Conservation (phyloP, 2,888 invertebrate genomes). For the Steinernema hermaphroditum region DNA sequence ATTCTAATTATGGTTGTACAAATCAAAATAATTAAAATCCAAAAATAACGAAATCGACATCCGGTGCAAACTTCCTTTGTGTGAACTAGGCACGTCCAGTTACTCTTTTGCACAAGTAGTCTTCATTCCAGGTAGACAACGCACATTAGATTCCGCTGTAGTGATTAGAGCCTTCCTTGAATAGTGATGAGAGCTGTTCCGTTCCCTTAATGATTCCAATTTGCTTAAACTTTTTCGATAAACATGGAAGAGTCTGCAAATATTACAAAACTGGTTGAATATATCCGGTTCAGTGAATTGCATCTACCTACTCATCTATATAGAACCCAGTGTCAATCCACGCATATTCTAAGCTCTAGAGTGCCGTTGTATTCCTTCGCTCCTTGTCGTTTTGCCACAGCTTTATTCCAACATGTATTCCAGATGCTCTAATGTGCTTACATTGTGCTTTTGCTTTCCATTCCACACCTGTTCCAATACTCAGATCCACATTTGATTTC, state of each 20-base stretch:
- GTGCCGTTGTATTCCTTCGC: background rate
- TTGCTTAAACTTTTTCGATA: conserved; percentile 3
- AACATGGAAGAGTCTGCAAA: background rate
- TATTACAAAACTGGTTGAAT: conserved; percentile 1
- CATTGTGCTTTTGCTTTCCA: conserved; percentile 9
- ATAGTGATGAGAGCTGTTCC: background rate
- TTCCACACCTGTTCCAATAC: conserved; percentile 7
- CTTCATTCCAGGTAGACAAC: conserved; percentile 16
- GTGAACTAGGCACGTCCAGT: no score
- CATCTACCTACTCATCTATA: background rate
- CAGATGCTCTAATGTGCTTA: conserved; percentile 4
- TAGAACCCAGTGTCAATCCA: background rate
- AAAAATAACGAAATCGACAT: background rate
- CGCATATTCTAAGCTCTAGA: background rate
- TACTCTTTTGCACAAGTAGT: conserved; percentile 9
- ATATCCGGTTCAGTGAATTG: conserved; percentile 10
- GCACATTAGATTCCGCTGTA: background rate
- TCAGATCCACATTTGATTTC: no score
- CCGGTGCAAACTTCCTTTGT: background rate
- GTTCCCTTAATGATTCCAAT: conserved; percentile 17
- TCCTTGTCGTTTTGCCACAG: background rate
- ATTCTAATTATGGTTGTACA: conserved; percentile 1
- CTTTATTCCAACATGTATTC: background rate
- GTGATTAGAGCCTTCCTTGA: conserved; percentile 14
- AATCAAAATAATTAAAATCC: background rate